Percentiles rank a stretch among this genome's conserved stretches.
These are phyloP conservation scores for Oikopleura vanhoeffeni DNA, from an alignment of 23 tunicate genomes.

Conservation along the genomic window DNA sequence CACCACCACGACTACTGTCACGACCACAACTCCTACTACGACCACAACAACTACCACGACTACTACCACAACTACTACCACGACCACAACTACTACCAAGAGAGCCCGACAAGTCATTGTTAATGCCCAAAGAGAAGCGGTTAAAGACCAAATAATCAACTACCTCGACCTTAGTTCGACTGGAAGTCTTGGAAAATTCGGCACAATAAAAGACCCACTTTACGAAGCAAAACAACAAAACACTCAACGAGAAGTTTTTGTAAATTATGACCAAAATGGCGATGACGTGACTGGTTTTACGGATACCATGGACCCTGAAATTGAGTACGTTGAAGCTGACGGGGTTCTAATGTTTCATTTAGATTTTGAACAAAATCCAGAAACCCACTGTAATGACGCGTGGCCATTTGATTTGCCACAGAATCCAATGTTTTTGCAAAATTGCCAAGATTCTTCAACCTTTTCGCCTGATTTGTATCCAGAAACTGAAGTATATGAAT, in stretches of 20 bases:
- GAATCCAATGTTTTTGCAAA: not conserved
- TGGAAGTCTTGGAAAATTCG: too few species aligned
- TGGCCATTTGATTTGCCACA: not conserved
- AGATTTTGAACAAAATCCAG: slow-evolving; percentile 2
- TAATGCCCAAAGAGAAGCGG: too few species aligned
- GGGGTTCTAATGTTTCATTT: slow-evolving; percentile 6
- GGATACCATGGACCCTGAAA: not conserved
- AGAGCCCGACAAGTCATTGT: too few species aligned
- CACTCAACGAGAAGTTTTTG: not conserved
- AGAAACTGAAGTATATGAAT: not conserved
- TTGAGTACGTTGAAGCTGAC: slow-evolving; percentile 13
- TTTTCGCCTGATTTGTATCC: not conserved
- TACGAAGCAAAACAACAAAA: too few species aligned
- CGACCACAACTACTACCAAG: too few species aligned
- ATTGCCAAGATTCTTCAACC: not conserved
- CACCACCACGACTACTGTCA: too few species aligned
- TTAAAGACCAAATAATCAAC: too few species aligned
- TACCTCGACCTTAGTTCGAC: too few species aligned
- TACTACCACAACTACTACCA: too few species aligned
- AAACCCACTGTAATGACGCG: not conserved
- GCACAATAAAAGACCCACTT: too few species aligned
- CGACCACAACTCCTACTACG: too few species aligned
- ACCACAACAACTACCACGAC: too few species aligned
- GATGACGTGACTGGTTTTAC: not conserved
- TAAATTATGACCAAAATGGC: not conserved